Evolutionary conservation across 2,888 invertebrate species (phyloP), one percentile per base, ranked within the genome.

Genomic region (Drosophila ustulata): DNA sequence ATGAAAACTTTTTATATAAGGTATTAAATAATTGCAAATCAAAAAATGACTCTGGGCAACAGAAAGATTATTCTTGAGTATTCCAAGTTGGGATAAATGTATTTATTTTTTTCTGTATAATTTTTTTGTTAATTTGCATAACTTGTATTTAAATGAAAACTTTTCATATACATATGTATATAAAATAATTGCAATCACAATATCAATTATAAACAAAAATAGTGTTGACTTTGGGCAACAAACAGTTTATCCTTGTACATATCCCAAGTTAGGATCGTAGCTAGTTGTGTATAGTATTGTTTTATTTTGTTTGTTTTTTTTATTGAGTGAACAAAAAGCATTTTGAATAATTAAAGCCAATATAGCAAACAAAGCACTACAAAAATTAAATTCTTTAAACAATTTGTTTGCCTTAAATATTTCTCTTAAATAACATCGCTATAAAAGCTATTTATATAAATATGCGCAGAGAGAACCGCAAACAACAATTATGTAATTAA

Each of bases 401-500:
- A 81, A 81, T 69, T 88, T 58, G 75, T 80, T 77, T 87, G 72
- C 66, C 68, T 80, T 77, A 86, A 77, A 65, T 71, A 75, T 71
- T 67, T 63, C 61, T 25, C 68, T 80, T 78, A 79, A 80, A 79
- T 80, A 83, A 88, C 88, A 80, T 82, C 52, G 82, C 88, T 80
- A 67, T 88, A 78, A 87, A 83, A 87, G 85, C 85, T 88, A 84
- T 79, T 79, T 84, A 76, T 71, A 66, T 62, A 77, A 71, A 74
- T 78, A 78, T 71, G 75, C 67, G 75, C 64, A 77, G 67, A 64
- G 67, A 64, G 43, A 83, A 76, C 78, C 71, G 83, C 85, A 85
- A 82, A 88, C 82, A 89, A 88, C 88, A 88, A 88, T 85, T 77
- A 88, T 77, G 72, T 78, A 78, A 70, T 73, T 78, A 76, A 71